Conservation (phyloP, 2,797 vertebrate species). For the Catostomus latipinnis region DNA sequence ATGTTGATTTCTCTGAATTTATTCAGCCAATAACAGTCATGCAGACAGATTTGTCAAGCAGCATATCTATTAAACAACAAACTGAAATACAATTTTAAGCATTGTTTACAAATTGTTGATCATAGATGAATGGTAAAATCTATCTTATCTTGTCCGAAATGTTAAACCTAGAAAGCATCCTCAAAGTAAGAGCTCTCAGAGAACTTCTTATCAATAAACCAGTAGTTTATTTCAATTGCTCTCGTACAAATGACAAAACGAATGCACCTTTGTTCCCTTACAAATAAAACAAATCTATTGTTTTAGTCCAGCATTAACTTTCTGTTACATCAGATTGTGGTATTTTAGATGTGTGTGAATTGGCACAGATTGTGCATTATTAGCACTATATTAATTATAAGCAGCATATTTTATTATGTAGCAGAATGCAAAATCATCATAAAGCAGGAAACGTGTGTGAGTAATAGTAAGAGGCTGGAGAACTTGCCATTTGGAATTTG, state of each 20-base stretch:
- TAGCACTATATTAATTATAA: not conserved
- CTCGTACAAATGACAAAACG: no score
- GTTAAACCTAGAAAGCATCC: not conserved
- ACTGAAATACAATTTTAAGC: no score
- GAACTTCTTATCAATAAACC: no score
- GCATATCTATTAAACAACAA: no score
- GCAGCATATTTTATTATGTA: no score
- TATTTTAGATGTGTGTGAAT: no score
- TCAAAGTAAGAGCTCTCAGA: no score
- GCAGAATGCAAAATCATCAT: not conserved
- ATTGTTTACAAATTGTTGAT: not conserved
- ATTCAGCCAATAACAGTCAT: no score
- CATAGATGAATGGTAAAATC: not conserved
- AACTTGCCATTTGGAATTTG: not conserved
- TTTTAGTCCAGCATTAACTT: not conserved
- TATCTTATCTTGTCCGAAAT: not conserved
- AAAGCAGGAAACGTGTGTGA: not conserved
- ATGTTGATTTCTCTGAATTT: not conserved
- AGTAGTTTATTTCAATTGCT: not conserved
- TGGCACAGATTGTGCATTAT: not conserved
- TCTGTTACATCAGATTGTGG: not conserved
- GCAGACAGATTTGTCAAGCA: no score
- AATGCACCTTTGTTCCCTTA: no score
- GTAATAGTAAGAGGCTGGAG: not conserved
- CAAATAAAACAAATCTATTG: no score